Base-by-base conservation (phyloP, 2,797 vertebrate species). In the Echeneis naucrates region DNA sequence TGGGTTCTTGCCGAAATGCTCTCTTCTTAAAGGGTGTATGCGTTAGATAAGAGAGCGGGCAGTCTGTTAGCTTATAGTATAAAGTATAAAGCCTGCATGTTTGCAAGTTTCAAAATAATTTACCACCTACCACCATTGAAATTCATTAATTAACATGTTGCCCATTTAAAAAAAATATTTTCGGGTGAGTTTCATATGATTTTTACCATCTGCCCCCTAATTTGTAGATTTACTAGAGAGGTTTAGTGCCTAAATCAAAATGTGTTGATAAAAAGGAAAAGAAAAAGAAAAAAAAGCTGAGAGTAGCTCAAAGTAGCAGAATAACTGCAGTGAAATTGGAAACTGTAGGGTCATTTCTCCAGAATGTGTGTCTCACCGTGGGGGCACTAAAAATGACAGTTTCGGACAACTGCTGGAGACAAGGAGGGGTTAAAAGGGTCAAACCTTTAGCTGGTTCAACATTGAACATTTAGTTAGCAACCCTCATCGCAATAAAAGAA, bases 381-480 rank as follows among this genome's bases (percentile, higher is more conserved):
- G 30, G 70, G 21, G 23, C 12, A 4, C 74, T 54, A 69, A 75
- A 79, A 70, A 64, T 60, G 52, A 69, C 21, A 5, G 4, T 32
- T 58, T 62, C 52, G 56, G 56, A 63, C 37, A 68, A 57, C 51
- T 38, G 68, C 65, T 59, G 30, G 6, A 17, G 48, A 54, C 53
- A 23, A 58, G 50, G 60, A 32, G 55, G 19, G 35, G 54, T 75
- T 63, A 48, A 62, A 53, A 61, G 8, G 14, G 24, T 33, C 21
- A 6, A 26, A 45, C 54, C 14, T 59, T 24, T 3, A 10, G 57
- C 37, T 51, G 37, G 24, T 40, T 54, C n/a, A 48, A 11, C 17
- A 54, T 9, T 54, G 7, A 68, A n/a, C 4, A 12, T 21, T 62
- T 72, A 53, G 48, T 35, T 30, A 6, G 13, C 17, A 11, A 19